Evolutionary conservation across 2,888 invertebrate species (phyloP), one percentile per base, ranked within the genome.

Genomic region (Microplitis deprimator): DNA sequence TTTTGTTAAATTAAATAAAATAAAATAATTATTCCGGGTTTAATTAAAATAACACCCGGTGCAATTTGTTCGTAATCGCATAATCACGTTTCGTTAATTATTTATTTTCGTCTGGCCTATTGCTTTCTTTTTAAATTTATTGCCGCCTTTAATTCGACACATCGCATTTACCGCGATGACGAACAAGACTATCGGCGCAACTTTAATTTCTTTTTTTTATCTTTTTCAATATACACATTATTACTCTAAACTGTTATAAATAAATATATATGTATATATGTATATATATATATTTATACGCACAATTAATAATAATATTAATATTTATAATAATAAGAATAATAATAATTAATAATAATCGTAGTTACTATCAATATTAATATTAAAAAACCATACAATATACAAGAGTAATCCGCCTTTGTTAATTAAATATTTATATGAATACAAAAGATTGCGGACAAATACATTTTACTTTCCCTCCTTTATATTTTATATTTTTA

Each of bases 331-430:
- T 62, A 17, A 20, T 38, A 67, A 73, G 67, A 65, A 76, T 41
- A 40, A 39, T 40, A 13, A 68, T 77, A 68, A 75, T 70, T 65
- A 50, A 40, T 69, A 64, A 75, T 70, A 62, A 29, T 75, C 60
- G 41, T 64, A 64, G 38, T 10, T 65, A 69, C 10, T 68, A 75
- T 50, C 64, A 69, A 29, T 70, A 64, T 38, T 70, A 69, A 29
- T 70, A 64, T 38, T 70, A 69, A 70, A 67, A 76, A 60, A 71
- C 64, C 29, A 38, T 70, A 69, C 70, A 69, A 71, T 71, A 64
- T 71, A 61, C 70, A 67, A 60, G 60, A 62, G 50, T 65, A 59
- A 62, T 62, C 62, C 62, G 62, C 62, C 16, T 17, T 5, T n/a
- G n/a, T 17, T 62, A 62, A 62, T 62, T 29, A 29, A 62, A 16